Conservation (phyloP, 2,888 invertebrate genomes). For the Diplolepis rosae region DNA sequence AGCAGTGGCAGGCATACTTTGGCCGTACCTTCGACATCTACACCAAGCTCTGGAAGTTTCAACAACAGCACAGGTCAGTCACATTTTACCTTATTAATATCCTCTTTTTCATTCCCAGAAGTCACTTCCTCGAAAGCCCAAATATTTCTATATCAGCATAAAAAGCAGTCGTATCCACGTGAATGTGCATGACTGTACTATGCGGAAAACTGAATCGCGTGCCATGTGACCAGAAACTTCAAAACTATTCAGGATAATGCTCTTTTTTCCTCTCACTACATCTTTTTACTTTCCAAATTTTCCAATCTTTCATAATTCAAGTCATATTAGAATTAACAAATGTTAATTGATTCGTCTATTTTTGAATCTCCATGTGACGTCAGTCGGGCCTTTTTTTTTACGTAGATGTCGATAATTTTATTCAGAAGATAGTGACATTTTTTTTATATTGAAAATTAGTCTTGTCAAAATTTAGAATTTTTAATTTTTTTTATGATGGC, state of each 20-base stretch:
- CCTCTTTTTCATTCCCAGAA: neutral
- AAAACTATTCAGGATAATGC: neutral
- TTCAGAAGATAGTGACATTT: too few species aligned
- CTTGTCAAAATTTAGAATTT: too few species aligned
- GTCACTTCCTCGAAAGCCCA: too few species aligned
- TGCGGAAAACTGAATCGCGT: neutral
- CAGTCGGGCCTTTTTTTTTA: neutral
- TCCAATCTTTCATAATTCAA: neutral
- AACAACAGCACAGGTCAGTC: slow-evolving; percentile 91
- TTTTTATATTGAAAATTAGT: too few species aligned
- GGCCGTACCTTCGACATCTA: slow-evolving; percentile 97
- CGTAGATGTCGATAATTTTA: neutral
- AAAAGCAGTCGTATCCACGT: neutral
- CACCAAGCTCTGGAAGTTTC: slow-evolving; percentile 98
- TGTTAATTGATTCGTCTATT: neutral
- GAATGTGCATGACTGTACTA: neutral
- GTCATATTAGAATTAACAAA: neutral
- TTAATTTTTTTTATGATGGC: too few species aligned
- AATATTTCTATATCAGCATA: neutral
- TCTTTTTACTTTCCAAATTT: neutral
- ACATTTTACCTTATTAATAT: neutral
- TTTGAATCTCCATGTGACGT: neutral
- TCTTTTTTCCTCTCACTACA: neutral
- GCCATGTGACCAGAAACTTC: neutral
- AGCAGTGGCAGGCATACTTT: slow-evolving; percentile 98